Evolutionary conservation across 2,797 vertebrate genomes (phyloP).

Genomic region (Chiloscyllium punctatum): DNA sequence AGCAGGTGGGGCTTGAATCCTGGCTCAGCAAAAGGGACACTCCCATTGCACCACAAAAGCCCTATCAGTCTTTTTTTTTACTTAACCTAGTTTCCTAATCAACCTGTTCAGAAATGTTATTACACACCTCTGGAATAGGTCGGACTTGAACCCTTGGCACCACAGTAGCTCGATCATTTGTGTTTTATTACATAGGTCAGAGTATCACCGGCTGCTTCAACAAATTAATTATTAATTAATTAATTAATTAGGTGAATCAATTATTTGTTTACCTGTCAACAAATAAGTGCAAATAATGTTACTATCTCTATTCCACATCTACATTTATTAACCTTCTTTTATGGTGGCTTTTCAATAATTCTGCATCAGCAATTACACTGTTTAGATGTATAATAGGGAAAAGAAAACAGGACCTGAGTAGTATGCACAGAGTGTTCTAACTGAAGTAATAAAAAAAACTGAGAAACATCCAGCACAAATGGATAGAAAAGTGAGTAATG

Average conservation of each 20-base stretch:
- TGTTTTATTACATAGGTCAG: not conserved
- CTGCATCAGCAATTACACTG: not conserved
- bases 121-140: too few species aligned
- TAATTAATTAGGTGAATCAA: not conserved
- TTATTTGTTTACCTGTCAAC: not conserved
- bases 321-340: not conserved
- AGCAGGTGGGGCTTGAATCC: too few species aligned
- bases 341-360: not conserved
- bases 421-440: conserved; percentile 25
- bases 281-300: not conserved
- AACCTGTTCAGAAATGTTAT: too few species aligned
- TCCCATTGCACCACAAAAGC: too few species aligned
- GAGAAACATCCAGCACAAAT: conserved; percentile 21
- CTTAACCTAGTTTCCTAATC: too few species aligned
- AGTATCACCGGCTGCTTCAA: not conserved
- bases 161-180: not conserved
- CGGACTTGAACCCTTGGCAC: too few species aligned
- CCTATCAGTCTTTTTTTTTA: too few species aligned
- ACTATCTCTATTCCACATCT: not conserved
- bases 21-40: too few species aligned
- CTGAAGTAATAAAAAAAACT: not conserved
- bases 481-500: conserved; percentile 17
- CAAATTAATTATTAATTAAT: too few species aligned
- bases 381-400: not conserved
- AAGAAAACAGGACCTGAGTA: not conserved